Evolutionary conservation across 2,888 invertebrate species (phyloP).

Genomic region (Orchestes rusci): DNA sequence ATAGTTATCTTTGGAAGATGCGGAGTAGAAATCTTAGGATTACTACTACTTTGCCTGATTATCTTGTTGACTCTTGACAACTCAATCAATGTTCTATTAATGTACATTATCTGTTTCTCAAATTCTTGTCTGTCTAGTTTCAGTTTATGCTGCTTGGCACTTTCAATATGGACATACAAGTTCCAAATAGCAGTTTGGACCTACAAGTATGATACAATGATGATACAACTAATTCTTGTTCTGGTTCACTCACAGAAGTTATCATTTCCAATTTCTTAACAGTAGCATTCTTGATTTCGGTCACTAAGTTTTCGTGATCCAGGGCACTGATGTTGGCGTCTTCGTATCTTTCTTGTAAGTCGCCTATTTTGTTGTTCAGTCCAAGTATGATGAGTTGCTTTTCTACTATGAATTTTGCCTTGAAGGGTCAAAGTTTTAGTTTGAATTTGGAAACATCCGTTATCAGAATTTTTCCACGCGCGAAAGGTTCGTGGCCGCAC

Average conservation of each 20-base stretch:
- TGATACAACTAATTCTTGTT: background rate
- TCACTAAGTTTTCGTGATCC: conserved; percentile 56
- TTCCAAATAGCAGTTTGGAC: conserved; percentile 55
- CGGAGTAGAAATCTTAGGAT: no score
- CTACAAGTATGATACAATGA: conserved; percentile 32
- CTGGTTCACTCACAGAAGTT: background rate
- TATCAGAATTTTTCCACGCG: background rate
- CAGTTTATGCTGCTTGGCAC: conserved; percentile 44
- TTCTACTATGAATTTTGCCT: conserved; percentile 51
- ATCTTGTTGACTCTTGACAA: conserved; percentile 29
- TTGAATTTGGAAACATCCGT: background rate
- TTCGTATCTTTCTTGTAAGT: conserved; percentile 54
- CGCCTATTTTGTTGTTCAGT: conserved; percentile 55
- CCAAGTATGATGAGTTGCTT: conserved; percentile 57
- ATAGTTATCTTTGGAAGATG: no score
- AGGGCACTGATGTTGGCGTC: conserved; percentile 51
- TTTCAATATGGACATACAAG: conserved; percentile 56
- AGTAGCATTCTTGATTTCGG: conserved; percentile 52
- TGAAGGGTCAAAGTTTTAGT: no score
- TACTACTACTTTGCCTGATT: conserved; percentile 18
- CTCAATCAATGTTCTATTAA: conserved; percentile 55
- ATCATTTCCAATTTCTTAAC: conserved; percentile 25
- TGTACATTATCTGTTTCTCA: conserved; percentile 55
- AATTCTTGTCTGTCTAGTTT: conserved; percentile 47
- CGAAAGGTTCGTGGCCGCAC: conserved; percentile 1